Percentiles rank a stretch among this genome's conserved stretches.
Conservation (phyloP, 2,888 invertebrate genomes). For the Allophyes oxyacanthae region DNA sequence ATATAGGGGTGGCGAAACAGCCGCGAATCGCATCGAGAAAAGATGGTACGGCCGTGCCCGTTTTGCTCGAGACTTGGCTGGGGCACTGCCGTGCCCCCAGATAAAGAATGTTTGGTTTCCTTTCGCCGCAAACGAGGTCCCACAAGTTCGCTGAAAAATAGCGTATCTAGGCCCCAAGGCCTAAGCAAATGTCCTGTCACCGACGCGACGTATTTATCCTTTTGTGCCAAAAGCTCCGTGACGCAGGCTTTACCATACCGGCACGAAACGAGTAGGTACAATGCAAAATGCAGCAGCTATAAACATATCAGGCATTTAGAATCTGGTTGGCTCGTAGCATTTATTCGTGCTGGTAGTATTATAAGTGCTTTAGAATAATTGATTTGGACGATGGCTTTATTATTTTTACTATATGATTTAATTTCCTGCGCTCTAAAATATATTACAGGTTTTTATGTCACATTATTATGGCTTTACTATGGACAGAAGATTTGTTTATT, state of each 20-base stretch:
- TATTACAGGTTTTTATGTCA: neutral
- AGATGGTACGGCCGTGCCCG: too few relatives aligned
- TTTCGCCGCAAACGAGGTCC: slow-evolving; percentile 18
- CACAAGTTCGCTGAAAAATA: slow-evolving; percentile 24
- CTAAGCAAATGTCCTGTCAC: slow-evolving; percentile 27
- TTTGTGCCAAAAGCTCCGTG: slow-evolving; percentile 23
- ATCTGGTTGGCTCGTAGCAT: slow-evolving; percentile 3
- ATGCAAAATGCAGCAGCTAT: slow-evolving; percentile 13
- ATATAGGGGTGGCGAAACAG: too few relatives aligned
- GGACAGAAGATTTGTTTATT: neutral
- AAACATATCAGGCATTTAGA: neutral
- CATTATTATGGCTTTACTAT: neutral
- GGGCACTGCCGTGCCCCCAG: too few relatives aligned
- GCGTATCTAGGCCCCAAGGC: too few relatives aligned
- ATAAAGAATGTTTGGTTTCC: slow-evolving; percentile 30
- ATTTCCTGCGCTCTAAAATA: slow-evolving; percentile 1
- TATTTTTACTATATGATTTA: neutral
- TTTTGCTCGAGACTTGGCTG: too few relatives aligned
- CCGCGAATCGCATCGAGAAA: too few relatives aligned
- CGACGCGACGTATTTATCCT: slow-evolving; percentile 22
- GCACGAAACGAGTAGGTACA: slow-evolving; percentile 5
- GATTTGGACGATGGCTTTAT: neutral
- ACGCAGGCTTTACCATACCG: slow-evolving; percentile 15
- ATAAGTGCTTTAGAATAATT: neutral
- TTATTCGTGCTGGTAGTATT: neutral